A percentile compares a stretch with the other conserved stretches of the same genome.
These are phyloP conservation scores for Phragmatobia fuliginosa DNA, from an alignment of 2,888 invertebrate species.

Conservation along the genomic window DNA sequence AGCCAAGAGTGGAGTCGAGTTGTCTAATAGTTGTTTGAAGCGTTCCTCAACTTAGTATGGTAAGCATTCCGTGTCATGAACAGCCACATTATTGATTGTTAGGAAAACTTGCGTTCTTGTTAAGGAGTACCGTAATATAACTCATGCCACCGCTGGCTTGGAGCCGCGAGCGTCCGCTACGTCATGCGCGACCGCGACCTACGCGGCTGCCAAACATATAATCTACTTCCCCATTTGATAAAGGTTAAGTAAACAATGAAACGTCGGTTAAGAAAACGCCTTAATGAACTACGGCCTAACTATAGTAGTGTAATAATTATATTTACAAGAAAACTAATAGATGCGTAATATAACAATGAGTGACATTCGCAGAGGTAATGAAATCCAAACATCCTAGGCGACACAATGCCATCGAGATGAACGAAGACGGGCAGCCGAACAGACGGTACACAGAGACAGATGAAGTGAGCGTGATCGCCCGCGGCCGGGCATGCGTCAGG, in stretches of 20 bases:
- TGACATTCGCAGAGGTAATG: slow-evolving; percentile 83
- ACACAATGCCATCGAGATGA: slow-evolving; percentile 83
- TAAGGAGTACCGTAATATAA: slow-evolving; percentile 66
- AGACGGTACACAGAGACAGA: slow-evolving; percentile 85
- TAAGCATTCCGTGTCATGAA: slow-evolving; percentile 85
- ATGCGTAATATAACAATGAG: slow-evolving; percentile 83
- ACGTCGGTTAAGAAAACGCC: slow-evolving; percentile 60
- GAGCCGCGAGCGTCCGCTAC: slow-evolving; percentile 61
- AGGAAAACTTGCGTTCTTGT: slow-evolving; percentile 68
- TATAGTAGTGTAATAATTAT: slow-evolving; percentile 63
- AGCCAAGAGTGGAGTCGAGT: slow-evolving; percentile 85
- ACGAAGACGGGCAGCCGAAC: slow-evolving; percentile 81
- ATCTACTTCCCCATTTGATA: slow-evolving; percentile 63
- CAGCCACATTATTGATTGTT: slow-evolving; percentile 76
- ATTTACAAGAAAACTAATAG: slow-evolving; percentile 85
- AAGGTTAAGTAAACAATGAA: slow-evolving; percentile 60
- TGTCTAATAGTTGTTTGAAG: slow-evolving; percentile 85
- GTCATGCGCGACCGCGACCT: slow-evolving; percentile 72
- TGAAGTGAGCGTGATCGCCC: slow-evolving; percentile 86
- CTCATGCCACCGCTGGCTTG: slow-evolving; percentile 66
- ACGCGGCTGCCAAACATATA: slow-evolving; percentile 48
- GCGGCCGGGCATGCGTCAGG: slow-evolving; percentile 85
- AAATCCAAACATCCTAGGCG: slow-evolving; percentile 79
- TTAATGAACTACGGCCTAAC: slow-evolving; percentile 75
- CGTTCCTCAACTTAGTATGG: slow-evolving; percentile 77